A percentile compares a stretch with the other conserved stretches of the same genome.
Conservation (phyloP, 1,140 invertebrate genomes). For the Manduca sexta region DNA sequence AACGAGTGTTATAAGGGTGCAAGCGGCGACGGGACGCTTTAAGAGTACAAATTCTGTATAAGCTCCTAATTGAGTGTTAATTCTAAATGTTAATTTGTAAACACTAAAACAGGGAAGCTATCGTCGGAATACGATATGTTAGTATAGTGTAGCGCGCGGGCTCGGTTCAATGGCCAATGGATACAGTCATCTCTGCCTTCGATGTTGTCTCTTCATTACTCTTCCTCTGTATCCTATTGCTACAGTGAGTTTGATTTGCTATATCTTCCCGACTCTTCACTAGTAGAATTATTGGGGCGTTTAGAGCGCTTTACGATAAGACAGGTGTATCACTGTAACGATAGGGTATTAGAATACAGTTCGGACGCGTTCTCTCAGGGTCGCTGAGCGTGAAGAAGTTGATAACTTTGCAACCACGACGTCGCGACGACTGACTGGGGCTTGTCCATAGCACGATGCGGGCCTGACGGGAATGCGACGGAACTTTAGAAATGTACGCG, state of each 20-base stretch:
- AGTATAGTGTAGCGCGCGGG: conserved; percentile 36
- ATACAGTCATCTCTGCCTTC: conserved; percentile 48
- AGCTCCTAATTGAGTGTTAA: conserved; percentile 69
- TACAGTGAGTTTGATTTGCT: conserved; percentile 62
- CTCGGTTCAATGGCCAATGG: conserved; percentile 18
- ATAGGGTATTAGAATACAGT: conserved; percentile 45
- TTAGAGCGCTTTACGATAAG: conserved; percentile 23
- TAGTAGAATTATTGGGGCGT: conserved; percentile 28
- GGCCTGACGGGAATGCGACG: background rate
- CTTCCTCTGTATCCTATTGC: conserved; percentile 61
- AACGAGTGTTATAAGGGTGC: conserved; percentile 31
- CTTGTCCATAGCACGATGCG: background rate
- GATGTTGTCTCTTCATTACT: conserved; percentile 64
- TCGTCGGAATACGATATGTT: conserved; percentile 37
- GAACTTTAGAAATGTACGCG: conserved; percentile 14
- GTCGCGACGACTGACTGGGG: too few relatives aligned
- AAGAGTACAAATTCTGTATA: conserved; percentile 76
- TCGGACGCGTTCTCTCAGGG: conserved; percentile 15
- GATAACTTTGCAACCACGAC: too few relatives aligned
- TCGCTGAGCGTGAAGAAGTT: too few relatives aligned
- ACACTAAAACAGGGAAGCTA: conserved; percentile 59
- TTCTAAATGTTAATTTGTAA: conserved; percentile 63
- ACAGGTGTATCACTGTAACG: conserved; percentile 54
- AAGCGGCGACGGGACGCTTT: conserved; percentile 60
- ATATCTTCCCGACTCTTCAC: conserved; percentile 41